Evolutionary conservation across 1,140 invertebrate species (phyloP), one percentile per base, ranked within the genome.

Genomic region (Zophobas morio): DNA sequence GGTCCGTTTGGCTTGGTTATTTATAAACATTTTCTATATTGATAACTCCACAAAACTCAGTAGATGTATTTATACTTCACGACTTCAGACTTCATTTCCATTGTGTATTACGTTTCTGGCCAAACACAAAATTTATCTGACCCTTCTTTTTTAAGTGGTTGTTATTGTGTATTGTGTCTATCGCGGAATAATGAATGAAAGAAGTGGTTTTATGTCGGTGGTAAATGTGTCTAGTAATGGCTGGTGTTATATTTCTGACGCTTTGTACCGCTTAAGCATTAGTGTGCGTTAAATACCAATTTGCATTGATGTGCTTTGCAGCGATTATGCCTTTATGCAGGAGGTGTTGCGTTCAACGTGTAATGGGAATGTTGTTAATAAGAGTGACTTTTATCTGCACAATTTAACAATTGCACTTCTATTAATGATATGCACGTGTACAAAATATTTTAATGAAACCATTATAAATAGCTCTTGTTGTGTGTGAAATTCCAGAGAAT

Each of bases 281-380:
- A 73, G 54, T 73, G 71, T 54, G 37, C 71, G 36, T 73, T 73
- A 73, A 73, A 73, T 73, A 73, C 71, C 51, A 49, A 54, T 73
- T 73, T 73, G 35, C 49, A 73, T 73, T 73, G 54, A 73, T 4
- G 54, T 57, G 71, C 39, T 35, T 54, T 73, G 70, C 49, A 51
- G 40, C 36, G 54, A 54, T 56, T 47, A 57, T 32, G 39, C 37
- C 60, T 8, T 36, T 60, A 60, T 63, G 39, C 39, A 51, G 49
- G 20, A 51, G 49, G 49, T 20, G n/a, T 39, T 63, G 39, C 37
- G 35, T 63, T n/a, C 36, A 6, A 37, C 4, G 8, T 6, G n/a
- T 6, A 36, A 8, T 33, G n/a, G 20, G 37, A 40, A 40, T 46
- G 3, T 8, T 46, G 42, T 46, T 46, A 46, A 46, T 46, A 46